A percentile compares a stretch with the other conserved stretches of the same genome.
phyloP scores from a whole-genome alignment of 2,797 vertebrate species.

The Masticophis lateralis region DNA sequence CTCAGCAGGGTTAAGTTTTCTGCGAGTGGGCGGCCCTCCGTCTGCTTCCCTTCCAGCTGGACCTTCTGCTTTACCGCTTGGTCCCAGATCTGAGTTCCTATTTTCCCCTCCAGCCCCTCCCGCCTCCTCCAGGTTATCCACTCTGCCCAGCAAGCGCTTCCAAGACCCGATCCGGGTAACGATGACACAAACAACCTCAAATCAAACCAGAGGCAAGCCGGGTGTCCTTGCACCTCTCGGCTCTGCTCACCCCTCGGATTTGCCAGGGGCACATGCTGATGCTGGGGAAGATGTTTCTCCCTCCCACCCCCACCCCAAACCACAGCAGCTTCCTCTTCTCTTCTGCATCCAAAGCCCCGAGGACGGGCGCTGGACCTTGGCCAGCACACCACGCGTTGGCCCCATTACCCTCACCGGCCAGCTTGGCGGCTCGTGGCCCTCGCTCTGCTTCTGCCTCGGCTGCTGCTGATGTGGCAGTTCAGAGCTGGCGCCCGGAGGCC shows the following conservation, averaged over 20 bases:
- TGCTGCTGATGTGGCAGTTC: background rate
- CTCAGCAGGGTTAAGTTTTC: background rate
- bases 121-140: background rate
- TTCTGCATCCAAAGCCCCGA: background rate
- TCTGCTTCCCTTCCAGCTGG: background rate
- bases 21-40: background rate
- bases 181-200: background rate
- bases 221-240: background rate
- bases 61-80: background rate
- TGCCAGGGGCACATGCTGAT: background rate
- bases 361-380: background rate
- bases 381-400: background rate
- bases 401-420: background rate
- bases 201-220: background rate
- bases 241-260: background rate
- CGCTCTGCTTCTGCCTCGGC: background rate
- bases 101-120: background rate
- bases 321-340: background rate
- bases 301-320: background rate
- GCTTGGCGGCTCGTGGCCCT: background rate
- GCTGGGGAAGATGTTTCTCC: background rate
- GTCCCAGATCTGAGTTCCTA: background rate
- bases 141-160: background rate
- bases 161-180: background rate
- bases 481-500: background rate